Base-by-base conservation (phyloP, 2,888 invertebrate species). In the Drosophila leonis region DNA sequence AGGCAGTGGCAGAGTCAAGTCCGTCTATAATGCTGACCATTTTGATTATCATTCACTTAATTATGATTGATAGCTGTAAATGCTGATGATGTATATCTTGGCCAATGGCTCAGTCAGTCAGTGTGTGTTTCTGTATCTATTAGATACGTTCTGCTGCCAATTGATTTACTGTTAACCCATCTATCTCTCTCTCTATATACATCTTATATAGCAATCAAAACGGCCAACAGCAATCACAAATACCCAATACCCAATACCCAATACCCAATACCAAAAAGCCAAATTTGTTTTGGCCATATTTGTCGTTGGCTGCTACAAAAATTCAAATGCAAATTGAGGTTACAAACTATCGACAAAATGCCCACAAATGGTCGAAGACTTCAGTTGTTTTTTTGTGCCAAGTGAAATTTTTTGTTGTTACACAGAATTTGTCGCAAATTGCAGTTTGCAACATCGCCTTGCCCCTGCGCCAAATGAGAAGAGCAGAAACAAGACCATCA, bases 61-160 rank as follows among this genome's bases (percentile, higher is more conserved):
- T 87, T 88, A 87, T 88, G 87, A 88, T 88, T 88, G 87, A 88
- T 88, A 88, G 87, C 88, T 88, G 87, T 88, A 88, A 88, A 88
- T 84, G 75, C 44, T 44, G 44, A 51, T 80, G 78, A 80, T 64
- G 68, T 69, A 41, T 52, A 63, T 72, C 54, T 68, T 42, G 42
- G 69, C 61, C 68, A 57, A 12, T 65, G 59, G 62, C 41, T 54
- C 20, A 18, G 31, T 39, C 54, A 52, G 13, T 39, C 27, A 48
- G 48, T 29, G 24, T 46, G 12, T 31, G 27, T 44, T 46, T 59
- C 44, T 80, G 69, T 72, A 76, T 74, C 78, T 80, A 66, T 72
- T 78, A 77, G 84, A 82, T 84, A 77, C 78, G 75, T 82, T 83
- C 76, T 80, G 71, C 68, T 71, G 80, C 83, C 83, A 79, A 85